phyloP scores from a whole-genome alignment of 2,888 invertebrate species.

The Dynastes grantii region DNA sequence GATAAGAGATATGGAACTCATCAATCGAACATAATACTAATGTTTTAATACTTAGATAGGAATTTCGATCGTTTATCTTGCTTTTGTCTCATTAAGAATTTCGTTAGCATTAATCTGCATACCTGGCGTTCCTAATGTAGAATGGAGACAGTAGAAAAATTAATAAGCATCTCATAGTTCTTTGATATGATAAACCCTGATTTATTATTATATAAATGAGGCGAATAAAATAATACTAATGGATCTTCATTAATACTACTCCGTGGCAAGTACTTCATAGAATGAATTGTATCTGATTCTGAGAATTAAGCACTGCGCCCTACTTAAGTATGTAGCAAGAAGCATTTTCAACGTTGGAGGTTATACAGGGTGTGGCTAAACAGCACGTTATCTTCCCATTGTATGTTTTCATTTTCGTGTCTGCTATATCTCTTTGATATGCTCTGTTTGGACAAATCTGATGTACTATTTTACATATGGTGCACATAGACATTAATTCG shows the following conservation, averaged over 20 bases:
- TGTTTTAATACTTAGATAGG: slow-evolving; percentile 40
- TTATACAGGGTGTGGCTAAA: too few species aligned
- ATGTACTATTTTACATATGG: too few species aligned
- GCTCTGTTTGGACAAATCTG: too few species aligned
- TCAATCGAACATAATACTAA: slow-evolving; percentile 37
- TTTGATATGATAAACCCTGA: slow-evolving; percentile 28
- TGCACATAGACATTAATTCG: too few species aligned
- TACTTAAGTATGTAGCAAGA: too few species aligned
- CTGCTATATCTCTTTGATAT: too few species aligned
- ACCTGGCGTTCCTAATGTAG: slow-evolving; percentile 26
- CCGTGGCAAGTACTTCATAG: not conserved
- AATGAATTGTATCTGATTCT: slow-evolving; percentile 3
- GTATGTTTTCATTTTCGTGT: too few species aligned
- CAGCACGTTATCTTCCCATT: too few species aligned
- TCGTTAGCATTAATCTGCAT: slow-evolving; percentile 36
- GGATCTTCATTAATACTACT: slow-evolving; percentile 11
- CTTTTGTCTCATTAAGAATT: slow-evolving; percentile 35
- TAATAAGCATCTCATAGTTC: slow-evolving; percentile 31
- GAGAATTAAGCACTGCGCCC: not conserved
- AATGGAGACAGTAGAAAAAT: slow-evolving; percentile 6
- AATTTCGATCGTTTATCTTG: slow-evolving; percentile 39
- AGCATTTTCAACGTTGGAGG: too few species aligned
- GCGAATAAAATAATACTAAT: slow-evolving; percentile 14
- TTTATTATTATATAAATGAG: slow-evolving; percentile 25
- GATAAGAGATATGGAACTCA: slow-evolving; percentile 42